phyloP scores from a whole-genome alignment of 2,797 vertebrate genomes.

The Eulemur coronatus region DNA sequence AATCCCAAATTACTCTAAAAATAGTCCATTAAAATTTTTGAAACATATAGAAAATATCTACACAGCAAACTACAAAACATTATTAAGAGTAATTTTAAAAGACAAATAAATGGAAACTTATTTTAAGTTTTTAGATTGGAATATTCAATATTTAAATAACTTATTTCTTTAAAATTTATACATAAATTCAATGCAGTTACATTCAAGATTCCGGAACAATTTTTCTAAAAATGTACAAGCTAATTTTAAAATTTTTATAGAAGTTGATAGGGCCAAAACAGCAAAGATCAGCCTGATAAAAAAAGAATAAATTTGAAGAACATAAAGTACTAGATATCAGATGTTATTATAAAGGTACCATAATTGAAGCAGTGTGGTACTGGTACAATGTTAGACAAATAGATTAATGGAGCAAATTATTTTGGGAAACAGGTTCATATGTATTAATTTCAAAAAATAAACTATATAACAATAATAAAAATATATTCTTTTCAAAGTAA shows the following conservation, averaged over 20 bases:
- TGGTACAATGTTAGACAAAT: neutral
- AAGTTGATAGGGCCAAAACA: neutral
- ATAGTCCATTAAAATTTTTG: neutral
- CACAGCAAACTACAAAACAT: neutral
- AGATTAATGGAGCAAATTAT: neutral
- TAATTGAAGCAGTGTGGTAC: neutral
- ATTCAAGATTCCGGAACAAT: neutral
- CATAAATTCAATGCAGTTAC: neutral
- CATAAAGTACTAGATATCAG: neutral
- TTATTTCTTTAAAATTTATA: neutral
- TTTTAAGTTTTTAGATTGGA: neutral
- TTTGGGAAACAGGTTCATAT: neutral
- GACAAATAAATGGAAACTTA: neutral
- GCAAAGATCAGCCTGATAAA: neutral
- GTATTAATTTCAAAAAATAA: neutral
- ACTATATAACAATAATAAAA: neutral
- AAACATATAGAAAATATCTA: neutral
- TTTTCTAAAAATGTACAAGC: neutral
- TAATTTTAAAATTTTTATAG: neutral
- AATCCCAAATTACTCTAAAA: neutral
- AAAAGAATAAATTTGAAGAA: neutral
- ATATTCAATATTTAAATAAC: neutral
- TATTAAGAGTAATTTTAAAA: neutral
- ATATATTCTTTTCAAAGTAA: neutral
- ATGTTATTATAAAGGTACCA: neutral